Conservation (phyloP, 1,140 invertebrate species). For the Dolichoris vasculosae region DNA sequence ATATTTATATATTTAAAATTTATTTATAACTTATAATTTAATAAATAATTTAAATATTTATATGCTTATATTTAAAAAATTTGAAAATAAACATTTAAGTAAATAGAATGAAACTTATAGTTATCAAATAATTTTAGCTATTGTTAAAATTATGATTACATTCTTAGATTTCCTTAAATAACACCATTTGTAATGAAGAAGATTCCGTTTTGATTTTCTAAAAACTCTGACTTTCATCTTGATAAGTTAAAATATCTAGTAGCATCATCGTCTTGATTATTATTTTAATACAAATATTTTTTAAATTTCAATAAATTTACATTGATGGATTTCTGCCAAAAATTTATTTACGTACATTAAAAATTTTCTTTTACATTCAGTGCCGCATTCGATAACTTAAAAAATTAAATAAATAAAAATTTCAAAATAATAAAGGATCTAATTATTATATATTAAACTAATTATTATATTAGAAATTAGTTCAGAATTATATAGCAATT, state of each 20-base stretch:
- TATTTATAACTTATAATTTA: no score
- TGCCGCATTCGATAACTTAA: background rate
- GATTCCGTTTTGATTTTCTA: no score
- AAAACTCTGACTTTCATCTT: no score
- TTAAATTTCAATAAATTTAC: conserved; percentile 43
- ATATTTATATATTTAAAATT: no score
- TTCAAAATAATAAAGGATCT: background rate
- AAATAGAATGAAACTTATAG: no score
- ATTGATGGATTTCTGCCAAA: conserved; percentile 29
- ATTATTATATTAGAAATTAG: background rate
- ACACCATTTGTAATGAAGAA: no score
- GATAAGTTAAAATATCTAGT: background rate
- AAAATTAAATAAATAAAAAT: conserved; percentile 1
- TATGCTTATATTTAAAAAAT: no score
- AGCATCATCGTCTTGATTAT: background rate
- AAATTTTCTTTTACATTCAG: conserved; percentile 39
- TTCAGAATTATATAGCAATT: background rate
- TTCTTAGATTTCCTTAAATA: no score
- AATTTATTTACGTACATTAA: background rate
- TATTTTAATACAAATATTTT: background rate
- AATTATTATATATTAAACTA: background rate
- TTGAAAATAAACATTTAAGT: no score
- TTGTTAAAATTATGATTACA: no score
- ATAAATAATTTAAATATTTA: no score
- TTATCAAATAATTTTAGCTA: no score